Conservation (phyloP, 2,888 invertebrate genomes). For the Therioaphis trifolii region DNA sequence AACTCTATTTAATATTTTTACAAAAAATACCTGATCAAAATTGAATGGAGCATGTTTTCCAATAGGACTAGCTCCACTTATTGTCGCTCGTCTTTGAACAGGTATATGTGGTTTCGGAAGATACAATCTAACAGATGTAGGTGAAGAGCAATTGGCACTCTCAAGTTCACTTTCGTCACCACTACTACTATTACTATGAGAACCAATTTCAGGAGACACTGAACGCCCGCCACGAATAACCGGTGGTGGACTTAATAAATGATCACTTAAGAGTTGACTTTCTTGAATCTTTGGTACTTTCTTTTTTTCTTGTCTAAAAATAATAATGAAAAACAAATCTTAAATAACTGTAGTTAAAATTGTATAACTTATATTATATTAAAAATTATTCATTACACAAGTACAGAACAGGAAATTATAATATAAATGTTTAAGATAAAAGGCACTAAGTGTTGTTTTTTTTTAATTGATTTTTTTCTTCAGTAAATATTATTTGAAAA, state of each 20-base stretch:
- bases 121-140: slow-evolving; percentile 73
- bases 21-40: slow-evolving; percentile 75
- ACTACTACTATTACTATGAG: slow-evolving; percentile 63
- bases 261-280: slow-evolving; percentile 45
- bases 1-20: slow-evolving; percentile 16
- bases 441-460: too few relatives aligned
- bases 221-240: slow-evolving; percentile 24
- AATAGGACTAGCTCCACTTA: slow-evolving; percentile 84
- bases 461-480: too few relatives aligned
- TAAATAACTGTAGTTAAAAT: background rate
- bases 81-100: slow-evolving; percentile 85
- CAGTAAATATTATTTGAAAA: too few relatives aligned
- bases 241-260: slow-evolving; percentile 53
- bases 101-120: slow-evolving; percentile 81
- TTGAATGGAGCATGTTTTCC: slow-evolving; percentile 75
- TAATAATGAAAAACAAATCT: background rate
- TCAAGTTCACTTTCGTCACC: slow-evolving; percentile 65
- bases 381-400: too few relatives aligned
- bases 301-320: slow-evolving; percentile 52
- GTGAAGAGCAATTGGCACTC: slow-evolving; percentile 66
- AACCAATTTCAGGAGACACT: slow-evolving; percentile 59
- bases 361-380: background rate
- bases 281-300: slow-evolving; percentile 39
- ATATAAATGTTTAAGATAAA: too few relatives aligned
- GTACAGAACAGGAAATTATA: too few relatives aligned